These are phyloP conservation scores for Simalia tracyae DNA, from an alignment of 2,797 vertebrate genomes.

Conservation along the genomic window DNA sequence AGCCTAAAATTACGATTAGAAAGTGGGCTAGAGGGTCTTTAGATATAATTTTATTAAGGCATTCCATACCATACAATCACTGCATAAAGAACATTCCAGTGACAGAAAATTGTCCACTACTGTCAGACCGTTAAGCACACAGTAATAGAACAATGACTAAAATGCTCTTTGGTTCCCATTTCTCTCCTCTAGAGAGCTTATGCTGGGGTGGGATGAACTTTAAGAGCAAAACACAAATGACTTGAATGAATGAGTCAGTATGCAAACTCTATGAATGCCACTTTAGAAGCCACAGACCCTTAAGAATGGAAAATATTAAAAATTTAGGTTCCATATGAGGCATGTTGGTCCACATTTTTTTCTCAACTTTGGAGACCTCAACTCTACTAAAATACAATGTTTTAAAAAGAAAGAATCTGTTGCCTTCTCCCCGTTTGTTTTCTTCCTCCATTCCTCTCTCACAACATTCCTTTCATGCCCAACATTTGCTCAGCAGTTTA, in stretches of 20 bases:
- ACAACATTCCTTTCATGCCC: neutral
- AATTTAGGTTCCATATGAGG: neutral
- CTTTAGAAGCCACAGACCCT: neutral
- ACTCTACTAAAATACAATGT: neutral
- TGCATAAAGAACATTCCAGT: neutral
- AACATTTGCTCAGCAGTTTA: neutral
- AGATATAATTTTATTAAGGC: neutral
- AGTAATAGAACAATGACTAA: constrained; percentile 21
- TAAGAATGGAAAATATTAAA: neutral
- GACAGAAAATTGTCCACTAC: neutral
- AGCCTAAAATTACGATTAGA: neutral
- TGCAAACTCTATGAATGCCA: neutral
- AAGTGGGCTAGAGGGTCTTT: neutral
- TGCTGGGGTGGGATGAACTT: constrained; percentile 19
- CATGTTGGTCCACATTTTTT: neutral
- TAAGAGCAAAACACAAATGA: constrained; percentile 6
- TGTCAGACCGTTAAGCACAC: neutral
- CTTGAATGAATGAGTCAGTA: constrained; percentile 17
- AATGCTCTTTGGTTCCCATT: constrained; percentile 1
- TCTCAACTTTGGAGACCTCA: neutral
- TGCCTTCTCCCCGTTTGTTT: neutral
- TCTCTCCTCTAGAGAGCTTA: neutral
- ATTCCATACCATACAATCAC: neutral
- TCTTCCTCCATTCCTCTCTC: neutral
- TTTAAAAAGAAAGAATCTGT: neutral